phyloP scores from a whole-genome alignment of 2,888 invertebrate species.

The Tricholauxania praeusta region DNA sequence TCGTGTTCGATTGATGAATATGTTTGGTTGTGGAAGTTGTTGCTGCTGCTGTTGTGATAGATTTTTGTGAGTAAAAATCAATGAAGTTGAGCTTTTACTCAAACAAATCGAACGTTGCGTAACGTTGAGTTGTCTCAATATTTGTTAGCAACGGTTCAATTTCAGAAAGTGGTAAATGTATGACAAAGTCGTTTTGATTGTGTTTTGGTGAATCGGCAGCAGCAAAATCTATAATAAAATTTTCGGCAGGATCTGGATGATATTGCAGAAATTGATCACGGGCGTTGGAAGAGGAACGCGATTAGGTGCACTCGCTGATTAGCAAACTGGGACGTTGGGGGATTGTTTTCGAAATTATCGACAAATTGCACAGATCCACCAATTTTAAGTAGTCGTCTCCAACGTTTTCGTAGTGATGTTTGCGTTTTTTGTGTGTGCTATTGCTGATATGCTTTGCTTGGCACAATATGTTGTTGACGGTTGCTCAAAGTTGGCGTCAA shows the following conservation, averaged over 20 bases:
- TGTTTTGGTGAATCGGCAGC: constrained; percentile 55
- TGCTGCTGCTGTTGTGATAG: constrained; percentile 42
- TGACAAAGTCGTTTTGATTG: constrained; percentile 41
- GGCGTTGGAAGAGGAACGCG: constrained; percentile 49
- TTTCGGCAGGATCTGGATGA: constrained; percentile 57
- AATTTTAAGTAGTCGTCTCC: constrained; percentile 50
- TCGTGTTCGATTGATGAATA: too few species aligned
- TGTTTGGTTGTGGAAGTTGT: too few species aligned
- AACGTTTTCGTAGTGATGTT: constrained; percentile 44
- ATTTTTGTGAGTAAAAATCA: constrained; percentile 67
- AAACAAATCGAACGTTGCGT: constrained; percentile 63
- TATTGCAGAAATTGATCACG: constrained; percentile 24
- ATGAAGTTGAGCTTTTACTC: constrained; percentile 64
- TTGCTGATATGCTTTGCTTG: constrained; percentile 9
- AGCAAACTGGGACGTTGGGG: constrained; percentile 39
- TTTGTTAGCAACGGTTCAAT: constrained; percentile 64
- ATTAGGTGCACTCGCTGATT: constrained; percentile 31
- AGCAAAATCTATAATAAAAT: constrained; percentile 62
- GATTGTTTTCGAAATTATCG: constrained; percentile 35
- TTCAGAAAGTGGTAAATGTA: constrained; percentile 61
- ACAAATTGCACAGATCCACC: constrained; percentile 53
- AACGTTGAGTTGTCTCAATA: constrained; percentile 60
- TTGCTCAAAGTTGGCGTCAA: constrained; percentile 44
- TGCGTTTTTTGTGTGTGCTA: constrained; percentile 40
- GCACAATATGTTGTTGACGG: constrained; percentile 22